A percentile compares a stretch with the other conserved stretches of the same genome.
Conservation (phyloP, 2,888 invertebrate species). For the Bembecia ichneumoniformis region DNA sequence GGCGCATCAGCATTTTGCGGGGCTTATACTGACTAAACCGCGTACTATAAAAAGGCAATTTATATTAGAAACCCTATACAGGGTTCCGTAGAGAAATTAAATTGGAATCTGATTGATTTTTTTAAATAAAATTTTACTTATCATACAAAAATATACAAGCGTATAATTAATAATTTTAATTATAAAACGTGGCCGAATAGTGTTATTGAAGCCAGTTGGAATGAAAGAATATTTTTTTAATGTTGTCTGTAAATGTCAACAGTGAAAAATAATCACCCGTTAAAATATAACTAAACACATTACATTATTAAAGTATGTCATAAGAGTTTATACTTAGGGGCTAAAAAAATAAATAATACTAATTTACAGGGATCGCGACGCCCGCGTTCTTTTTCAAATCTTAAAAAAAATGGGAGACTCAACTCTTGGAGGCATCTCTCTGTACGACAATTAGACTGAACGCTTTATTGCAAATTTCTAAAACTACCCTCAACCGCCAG, state of each 20-base stretch:
- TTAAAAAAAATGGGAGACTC: not conserved
- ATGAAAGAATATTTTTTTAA: slow-evolving; percentile 17
- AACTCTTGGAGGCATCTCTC: too few species aligned
- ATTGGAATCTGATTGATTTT: slow-evolving; percentile 5
- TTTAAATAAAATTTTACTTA: slow-evolving; percentile 12
- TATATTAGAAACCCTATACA: not conserved
- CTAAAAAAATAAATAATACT: slow-evolving; percentile 71
- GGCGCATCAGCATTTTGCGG: too few species aligned
- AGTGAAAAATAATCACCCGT: slow-evolving; percentile 37
- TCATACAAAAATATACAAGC: slow-evolving; percentile 10
- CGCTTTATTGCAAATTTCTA: too few species aligned
- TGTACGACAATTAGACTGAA: too few species aligned
- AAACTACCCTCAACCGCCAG: too few species aligned
- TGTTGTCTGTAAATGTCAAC: slow-evolving; percentile 6
- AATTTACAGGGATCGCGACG: slow-evolving; percentile 47
- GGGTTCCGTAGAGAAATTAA: not conserved
- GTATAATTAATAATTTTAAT: slow-evolving; percentile 8
- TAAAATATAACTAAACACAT: slow-evolving; percentile 39
- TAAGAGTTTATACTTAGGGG: slow-evolving; percentile 54
- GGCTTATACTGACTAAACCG: too few species aligned
- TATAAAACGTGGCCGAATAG: slow-evolving; percentile 4
- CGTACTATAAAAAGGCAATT: not conserved
- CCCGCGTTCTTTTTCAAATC: slow-evolving; percentile 1
- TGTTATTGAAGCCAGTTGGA: slow-evolving; percentile 14
- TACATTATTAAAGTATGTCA: slow-evolving; percentile 30